Base-by-base conservation (phyloP, 2,888 invertebrate species). In the Agrotis puta region DNA sequence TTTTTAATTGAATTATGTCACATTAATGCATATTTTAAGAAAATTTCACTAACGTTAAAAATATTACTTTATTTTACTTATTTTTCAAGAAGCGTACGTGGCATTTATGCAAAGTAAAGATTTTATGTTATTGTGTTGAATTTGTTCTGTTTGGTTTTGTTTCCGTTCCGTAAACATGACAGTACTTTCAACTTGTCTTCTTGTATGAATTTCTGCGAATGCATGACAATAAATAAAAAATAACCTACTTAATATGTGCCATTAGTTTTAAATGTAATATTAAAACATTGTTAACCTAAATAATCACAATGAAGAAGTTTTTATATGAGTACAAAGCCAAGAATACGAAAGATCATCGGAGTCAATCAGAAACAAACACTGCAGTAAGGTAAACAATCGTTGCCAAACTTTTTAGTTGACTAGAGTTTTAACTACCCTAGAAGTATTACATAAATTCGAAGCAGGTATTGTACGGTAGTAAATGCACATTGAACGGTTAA, bases 291-390 rank as follows among this genome's bases (percentile, higher is more conserved):
- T 3, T 39, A 69, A 61, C 47, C 20, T 56, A 51, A 39, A 33
- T 48, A 54, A 58, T 63, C 64, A 63, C 71, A 74, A 94, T 95
- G 95, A 94, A 93, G 89, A 96, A 95, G 88, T 96, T 96, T 89
- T 77, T 96, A 84, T 79, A 85, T 73, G 95, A 95, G 87, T 95
- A 95, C 77, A 95, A 95, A 89, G 88, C 90, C 68, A 82, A 91
- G 64, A 68, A 58, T 72, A 22, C 53, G 33, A 77, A 67, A 43
- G 27, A 54, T 51, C 90, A 54, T 56, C 90, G 89, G 76, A 89
- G 89, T 87, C 88, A 88, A 76, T 92, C 93, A 22, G 89, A 90
- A 79, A 88, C 88, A 62, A 90, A 92, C 83, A 88, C 87, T 77
- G 88, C 88, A 73, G 77, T 85, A 78, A 87, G 88, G 92, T 92